A percentile compares a stretch with the other conserved stretches of the same genome.
phyloP scores from a whole-genome alignment of 2,888 invertebrate species.

The Amiota communis region DNA sequence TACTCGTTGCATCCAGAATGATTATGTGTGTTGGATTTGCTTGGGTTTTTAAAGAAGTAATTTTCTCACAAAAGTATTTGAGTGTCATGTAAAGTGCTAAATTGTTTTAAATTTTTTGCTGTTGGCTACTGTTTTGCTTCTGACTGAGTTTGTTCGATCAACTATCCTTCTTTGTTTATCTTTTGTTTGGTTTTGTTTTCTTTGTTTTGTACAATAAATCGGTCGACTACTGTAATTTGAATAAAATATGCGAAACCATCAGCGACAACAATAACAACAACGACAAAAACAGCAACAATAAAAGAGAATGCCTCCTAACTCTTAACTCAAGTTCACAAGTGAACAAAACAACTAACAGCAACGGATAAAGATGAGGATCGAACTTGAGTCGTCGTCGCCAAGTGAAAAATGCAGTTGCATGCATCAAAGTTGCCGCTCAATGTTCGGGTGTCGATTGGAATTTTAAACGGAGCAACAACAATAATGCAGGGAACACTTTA shows the following conservation, averaged over 20 bases:
- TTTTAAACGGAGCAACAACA: conserved; percentile 62
- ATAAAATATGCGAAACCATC: conserved; percentile 59
- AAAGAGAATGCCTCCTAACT: not conserved
- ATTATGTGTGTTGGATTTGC: no score
- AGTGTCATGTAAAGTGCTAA: conserved; percentile 67
- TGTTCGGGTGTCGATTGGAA: conserved; percentile 63
- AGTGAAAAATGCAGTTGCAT: conserved; percentile 35
- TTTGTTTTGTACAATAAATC: conserved; percentile 54
- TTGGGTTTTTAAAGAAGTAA: no score
- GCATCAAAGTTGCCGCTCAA: conserved; percentile 52
- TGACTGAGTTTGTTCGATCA: no score
- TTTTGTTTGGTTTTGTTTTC: conserved; percentile 33
- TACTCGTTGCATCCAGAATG: no score
- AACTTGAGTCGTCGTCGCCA: conserved; percentile 14
- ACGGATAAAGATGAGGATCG: conserved; percentile 8
- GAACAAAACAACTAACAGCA: not conserved
- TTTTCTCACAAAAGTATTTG: conserved; percentile 65
- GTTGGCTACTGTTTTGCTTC: conserved; percentile 9
- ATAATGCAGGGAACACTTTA: conserved; percentile 31
- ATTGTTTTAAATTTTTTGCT: conserved; percentile 60
- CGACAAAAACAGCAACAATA: conserved; percentile 12
- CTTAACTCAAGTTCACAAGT: not conserved
- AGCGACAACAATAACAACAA: conserved; percentile 12
- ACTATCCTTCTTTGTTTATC: no score
- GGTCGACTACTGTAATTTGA: conserved; percentile 57